Evolutionary conservation across 1,140 invertebrate genomes (phyloP).

Genomic region (Dreissena rostriformis): DNA sequence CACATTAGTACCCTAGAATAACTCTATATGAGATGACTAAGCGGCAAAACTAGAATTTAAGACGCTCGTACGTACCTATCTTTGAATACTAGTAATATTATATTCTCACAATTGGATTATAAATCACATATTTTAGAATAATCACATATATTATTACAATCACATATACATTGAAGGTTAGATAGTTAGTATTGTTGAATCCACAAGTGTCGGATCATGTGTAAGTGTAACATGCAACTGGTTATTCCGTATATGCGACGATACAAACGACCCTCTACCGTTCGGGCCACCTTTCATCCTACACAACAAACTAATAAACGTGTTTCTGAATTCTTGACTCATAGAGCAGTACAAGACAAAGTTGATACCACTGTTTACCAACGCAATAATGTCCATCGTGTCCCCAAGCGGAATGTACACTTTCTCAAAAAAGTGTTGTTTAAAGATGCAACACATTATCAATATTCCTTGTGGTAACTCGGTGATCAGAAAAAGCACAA

Average conservation of each 20-base stretch:
- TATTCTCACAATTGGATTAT: too few species aligned
- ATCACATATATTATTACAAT: too few species aligned
- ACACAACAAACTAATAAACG: slow-evolving; percentile 88
- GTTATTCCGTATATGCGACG: background rate
- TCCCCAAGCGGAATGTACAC: slow-evolving; percentile 87
- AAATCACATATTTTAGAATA: too few species aligned
- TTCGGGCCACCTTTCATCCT: background rate
- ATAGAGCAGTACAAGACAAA: slow-evolving; percentile 97
- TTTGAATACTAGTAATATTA: too few species aligned
- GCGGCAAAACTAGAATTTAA: too few species aligned
- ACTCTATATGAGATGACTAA: too few species aligned
- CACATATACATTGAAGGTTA: too few species aligned
- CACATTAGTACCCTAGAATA: too few species aligned
- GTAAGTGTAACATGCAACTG: background rate
- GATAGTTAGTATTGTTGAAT: too few species aligned
- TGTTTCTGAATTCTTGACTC: slow-evolving; percentile 94
- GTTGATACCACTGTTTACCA: slow-evolving; percentile 95
- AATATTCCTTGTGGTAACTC: slow-evolving; percentile 88
- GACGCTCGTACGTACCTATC: too few species aligned
- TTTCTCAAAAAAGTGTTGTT: slow-evolving; percentile 70
- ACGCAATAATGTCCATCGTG: slow-evolving; percentile 94
- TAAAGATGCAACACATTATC: slow-evolving; percentile 77
- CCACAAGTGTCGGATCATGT: too few species aligned
- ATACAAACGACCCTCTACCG: background rate
- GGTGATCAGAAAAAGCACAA: slow-evolving; percentile 92